Evolutionary conservation across 2,113 vertebrate species (phyloP).

Genomic region (Cnemophilus loriae): DNA sequence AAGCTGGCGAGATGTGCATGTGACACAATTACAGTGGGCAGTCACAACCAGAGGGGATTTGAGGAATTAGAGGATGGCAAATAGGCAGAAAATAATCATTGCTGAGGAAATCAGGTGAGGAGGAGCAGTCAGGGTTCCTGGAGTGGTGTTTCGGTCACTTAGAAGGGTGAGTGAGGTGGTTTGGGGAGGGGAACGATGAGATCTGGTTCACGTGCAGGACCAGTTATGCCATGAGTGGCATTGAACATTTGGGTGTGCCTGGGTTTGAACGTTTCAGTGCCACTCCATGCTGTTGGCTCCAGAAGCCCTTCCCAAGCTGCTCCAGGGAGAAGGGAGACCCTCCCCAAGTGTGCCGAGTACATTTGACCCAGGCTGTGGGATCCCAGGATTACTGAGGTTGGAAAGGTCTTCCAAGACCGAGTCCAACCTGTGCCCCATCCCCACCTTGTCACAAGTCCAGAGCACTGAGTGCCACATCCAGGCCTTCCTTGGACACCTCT

Average conservation of each 20-base stretch:
- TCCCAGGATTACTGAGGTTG: neutral
- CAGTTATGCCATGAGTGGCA: rapidly evolving
- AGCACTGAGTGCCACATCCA: neutral
- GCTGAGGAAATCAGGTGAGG: neutral
- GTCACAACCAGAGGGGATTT: neutral
- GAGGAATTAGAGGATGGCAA: neutral
- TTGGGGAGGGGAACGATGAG: neutral
- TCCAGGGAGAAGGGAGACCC: neutral
- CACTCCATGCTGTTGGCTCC: neutral
- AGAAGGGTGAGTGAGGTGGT: neutral
- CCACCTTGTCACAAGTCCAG: neutral
- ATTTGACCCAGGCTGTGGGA: neutral
- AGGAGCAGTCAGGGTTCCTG: neutral
- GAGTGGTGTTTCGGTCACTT: neutral
- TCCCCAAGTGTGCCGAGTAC: neutral
- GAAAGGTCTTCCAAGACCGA: rapidly evolving
- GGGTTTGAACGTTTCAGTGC: neutral
- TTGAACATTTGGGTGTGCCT: rapidly evolving
- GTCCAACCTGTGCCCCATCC: rapidly evolving
- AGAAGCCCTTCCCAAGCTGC: neutral
- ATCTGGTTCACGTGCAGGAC: neutral
- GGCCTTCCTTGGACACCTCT: neutral
- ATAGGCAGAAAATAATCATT: neutral
- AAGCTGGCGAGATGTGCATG: neutral
- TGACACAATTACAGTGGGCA: neutral